Evolutionary conservation across 2,888 invertebrate species (phyloP).

Genomic region (Drosophila hamatofila): DNA sequence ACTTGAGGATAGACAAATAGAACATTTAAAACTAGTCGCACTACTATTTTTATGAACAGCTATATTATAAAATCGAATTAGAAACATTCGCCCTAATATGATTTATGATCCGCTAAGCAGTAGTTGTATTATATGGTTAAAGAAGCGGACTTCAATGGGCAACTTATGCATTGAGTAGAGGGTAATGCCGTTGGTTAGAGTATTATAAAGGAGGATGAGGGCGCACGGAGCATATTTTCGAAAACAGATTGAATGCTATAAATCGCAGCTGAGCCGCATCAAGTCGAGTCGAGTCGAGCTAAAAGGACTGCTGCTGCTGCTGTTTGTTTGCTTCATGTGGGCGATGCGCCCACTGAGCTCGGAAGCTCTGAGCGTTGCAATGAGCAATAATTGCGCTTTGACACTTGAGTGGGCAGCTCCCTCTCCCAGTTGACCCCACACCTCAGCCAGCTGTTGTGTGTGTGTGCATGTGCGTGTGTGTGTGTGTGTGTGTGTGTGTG

Average conservation of each 20-base stretch:
- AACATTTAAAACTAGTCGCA: no score
- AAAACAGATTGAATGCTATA: conserved; percentile 66
- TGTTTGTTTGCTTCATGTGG: conserved; percentile 15
- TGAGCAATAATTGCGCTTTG: conserved; percentile 70
- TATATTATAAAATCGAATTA: no score
- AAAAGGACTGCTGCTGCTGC: conserved; percentile 28
- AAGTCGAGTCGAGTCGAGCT: conserved; percentile 19
- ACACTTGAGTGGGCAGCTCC: conserved; percentile 55
- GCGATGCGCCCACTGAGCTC: conserved; percentile 6
- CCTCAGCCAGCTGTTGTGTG: not conserved
- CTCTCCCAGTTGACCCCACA: conserved; percentile 26
- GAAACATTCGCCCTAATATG: no score
- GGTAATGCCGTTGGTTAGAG: not conserved
- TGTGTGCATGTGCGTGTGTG: conserved; percentile 6
- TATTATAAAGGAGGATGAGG: not conserved
- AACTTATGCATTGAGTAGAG: not conserved
- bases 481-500: conserved; percentile 6
- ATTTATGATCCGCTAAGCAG: no score
- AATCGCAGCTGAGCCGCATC: conserved; percentile 57
- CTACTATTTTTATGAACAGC: no score
- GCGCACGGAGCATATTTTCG: conserved; percentile 24
- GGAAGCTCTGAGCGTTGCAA: conserved; percentile 47
- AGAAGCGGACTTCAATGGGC: not conserved
- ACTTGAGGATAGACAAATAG: no score
- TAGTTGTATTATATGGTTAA: no score